Percentiles rank a stretch among this genome's conserved stretches.
phyloP scores from a whole-genome alignment of 2,113 vertebrate species.

The Cyrtonyx montezumae region DNA sequence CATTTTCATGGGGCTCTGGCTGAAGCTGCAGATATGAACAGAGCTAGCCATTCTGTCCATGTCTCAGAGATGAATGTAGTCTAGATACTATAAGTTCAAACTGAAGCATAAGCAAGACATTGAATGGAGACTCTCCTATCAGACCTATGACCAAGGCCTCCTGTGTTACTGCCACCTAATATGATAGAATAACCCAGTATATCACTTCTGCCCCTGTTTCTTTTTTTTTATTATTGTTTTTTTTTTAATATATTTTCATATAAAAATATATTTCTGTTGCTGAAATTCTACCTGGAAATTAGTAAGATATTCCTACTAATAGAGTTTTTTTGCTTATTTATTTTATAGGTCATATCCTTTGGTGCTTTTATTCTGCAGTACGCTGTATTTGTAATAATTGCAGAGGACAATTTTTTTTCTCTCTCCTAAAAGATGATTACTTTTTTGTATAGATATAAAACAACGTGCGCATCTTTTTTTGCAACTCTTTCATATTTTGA shows the following conservation, averaged over 20 bases:
- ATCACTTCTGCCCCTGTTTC: rapidly evolving
- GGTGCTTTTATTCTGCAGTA: background rate
- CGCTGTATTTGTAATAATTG: background rate
- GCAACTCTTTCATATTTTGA: background rate
- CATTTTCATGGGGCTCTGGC: background rate
- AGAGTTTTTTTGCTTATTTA: background rate
- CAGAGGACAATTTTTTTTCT: background rate
- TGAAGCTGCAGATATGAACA: background rate
- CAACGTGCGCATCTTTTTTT: background rate
- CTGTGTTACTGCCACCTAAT: background rate
- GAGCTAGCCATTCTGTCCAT: background rate
- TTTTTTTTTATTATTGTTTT: background rate
- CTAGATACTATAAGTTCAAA: background rate
- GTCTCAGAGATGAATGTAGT: rapidly evolving
- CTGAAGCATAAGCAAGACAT: background rate
- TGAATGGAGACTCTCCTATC: background rate
- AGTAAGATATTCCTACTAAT: background rate
- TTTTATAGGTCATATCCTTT: background rate
- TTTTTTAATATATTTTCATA: background rate
- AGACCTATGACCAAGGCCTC: background rate
- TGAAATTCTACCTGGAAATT: conserved; percentile 27
- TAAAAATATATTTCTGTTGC: conserved; percentile 17
- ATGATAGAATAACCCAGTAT: background rate
- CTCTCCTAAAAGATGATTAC: background rate
- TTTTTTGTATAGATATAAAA: background rate